These are phyloP conservation scores for Anguilla pacifica DNA, from an alignment of 2,797 vertebrate species.

Conservation along the genomic window DNA sequence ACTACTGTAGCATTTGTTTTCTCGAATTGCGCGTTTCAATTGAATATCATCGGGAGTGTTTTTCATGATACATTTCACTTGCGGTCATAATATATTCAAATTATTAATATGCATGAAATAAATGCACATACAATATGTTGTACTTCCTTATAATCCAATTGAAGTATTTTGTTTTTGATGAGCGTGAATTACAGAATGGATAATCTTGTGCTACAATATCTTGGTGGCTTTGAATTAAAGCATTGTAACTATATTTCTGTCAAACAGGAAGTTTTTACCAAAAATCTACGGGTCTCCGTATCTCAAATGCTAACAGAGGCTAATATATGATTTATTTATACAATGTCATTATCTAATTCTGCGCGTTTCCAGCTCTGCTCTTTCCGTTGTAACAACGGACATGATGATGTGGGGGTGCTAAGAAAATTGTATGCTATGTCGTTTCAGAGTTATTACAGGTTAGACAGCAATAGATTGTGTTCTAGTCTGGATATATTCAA, in stretches of 20 bases:
- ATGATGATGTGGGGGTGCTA: too few species aligned
- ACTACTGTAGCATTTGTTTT: conserved; percentile 12
- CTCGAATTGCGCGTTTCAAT: neutral
- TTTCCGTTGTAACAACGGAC: neutral
- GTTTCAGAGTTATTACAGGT: neutral
- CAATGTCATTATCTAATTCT: neutral
- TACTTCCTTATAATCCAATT: too few species aligned
- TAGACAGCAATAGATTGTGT: neutral
- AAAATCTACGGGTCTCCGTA: neutral
- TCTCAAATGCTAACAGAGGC: neutral
- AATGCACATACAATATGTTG: neutral
- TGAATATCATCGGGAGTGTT: neutral
- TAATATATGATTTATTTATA: neutral
- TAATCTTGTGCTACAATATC: neutral
- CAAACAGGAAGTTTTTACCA: neutral
- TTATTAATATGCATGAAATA: neutral
- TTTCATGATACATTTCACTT: neutral
- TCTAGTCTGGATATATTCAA: neutral
- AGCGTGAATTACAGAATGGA: neutral
- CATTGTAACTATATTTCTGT: neutral
- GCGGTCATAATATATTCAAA: neutral
- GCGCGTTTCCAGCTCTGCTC: neutral
- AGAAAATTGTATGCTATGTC: neutral
- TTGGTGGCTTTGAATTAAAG: neutral
- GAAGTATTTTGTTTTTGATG: neutral